A percentile compares a stretch with the other conserved stretches of the same genome.
These are phyloP conservation scores for Drosophila glabriapex DNA, from an alignment of 2,888 invertebrate genomes.

Conservation along the genomic window DNA sequence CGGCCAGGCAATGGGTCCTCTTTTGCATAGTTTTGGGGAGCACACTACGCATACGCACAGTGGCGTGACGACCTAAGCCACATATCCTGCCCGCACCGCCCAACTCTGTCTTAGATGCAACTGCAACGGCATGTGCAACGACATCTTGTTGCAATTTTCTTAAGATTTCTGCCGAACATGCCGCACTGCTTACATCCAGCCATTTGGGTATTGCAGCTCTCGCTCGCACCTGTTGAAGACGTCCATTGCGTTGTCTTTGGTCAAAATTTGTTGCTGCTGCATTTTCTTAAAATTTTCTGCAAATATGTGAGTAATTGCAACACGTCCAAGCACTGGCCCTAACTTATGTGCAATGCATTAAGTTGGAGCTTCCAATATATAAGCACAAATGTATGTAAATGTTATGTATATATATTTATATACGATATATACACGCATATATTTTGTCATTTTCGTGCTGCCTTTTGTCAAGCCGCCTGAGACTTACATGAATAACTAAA, in stretches of 20 bases:
- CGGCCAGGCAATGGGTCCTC: slow-evolving; percentile 41
- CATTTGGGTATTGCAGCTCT: slow-evolving; percentile 36
- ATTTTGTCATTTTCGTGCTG: slow-evolving; percentile 63
- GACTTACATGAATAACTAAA: slow-evolving; percentile 81
- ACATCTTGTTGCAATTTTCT: slow-evolving; percentile 76
- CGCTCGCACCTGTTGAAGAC: slow-evolving; percentile 48
- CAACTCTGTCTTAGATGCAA: slow-evolving; percentile 15
- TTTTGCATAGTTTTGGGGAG: slow-evolving; percentile 73
- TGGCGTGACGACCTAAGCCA: slow-evolving; percentile 30
- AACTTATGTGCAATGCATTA: slow-evolving; percentile 52
- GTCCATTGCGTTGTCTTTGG: slow-evolving; percentile 62
- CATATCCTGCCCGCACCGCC: not conserved
- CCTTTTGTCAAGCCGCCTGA: slow-evolving; percentile 66
- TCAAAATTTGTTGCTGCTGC: slow-evolving; percentile 77
- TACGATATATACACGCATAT: slow-evolving; percentile 17
- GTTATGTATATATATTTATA: not conserved
- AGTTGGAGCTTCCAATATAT: slow-evolving; percentile 18
- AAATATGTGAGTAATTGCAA: slow-evolving; percentile 80
- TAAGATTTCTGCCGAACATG: slow-evolving; percentile 60
- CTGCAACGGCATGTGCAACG: slow-evolving; percentile 51
- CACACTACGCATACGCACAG: slow-evolving; percentile 73
- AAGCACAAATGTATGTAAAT: slow-evolving; percentile 14
- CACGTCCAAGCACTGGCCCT: slow-evolving; percentile 36
- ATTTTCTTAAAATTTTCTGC: slow-evolving; percentile 81
- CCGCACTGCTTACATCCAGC: slow-evolving; percentile 40